Percentiles rank a stretch among this genome's conserved stretches.
Evolutionary conservation across 1,140 invertebrate species (phyloP).

Genomic region (Papilio dardanus): DNA sequence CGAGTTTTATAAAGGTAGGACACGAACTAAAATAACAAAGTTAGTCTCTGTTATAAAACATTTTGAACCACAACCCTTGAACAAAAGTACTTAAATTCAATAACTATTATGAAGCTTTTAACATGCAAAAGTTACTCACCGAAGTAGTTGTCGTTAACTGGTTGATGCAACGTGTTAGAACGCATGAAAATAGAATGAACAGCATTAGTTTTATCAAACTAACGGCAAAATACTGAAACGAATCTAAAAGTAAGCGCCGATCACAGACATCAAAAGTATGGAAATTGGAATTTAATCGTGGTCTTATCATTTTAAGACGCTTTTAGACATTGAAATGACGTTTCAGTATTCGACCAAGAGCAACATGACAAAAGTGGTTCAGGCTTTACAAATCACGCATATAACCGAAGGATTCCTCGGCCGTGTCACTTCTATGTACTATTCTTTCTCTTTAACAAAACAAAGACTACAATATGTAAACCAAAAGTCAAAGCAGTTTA

Average conservation of each 20-base stretch:
- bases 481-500: too few relatives aligned
- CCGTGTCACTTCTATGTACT: too few relatives aligned
- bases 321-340: too few relatives aligned
- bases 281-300: too few relatives aligned
- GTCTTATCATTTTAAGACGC: too few relatives aligned
- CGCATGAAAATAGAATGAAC: constrained; percentile 74
- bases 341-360: too few relatives aligned
- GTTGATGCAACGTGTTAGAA: constrained; percentile 74
- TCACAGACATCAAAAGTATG: too few relatives aligned
- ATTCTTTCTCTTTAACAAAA: too few relatives aligned
- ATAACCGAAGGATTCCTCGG: too few relatives aligned
- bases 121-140: constrained; percentile 88
- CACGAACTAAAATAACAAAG: background rate
- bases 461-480: too few relatives aligned
- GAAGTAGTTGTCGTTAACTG: constrained; percentile 98
- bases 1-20: background rate
- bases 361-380: too few relatives aligned
- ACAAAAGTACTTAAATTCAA: constrained; percentile 21
- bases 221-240: constrained; percentile 35
- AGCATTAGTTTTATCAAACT: constrained; percentile 53
- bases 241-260: too few relatives aligned
- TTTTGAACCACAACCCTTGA: background rate
- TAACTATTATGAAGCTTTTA: constrained; percentile 36
- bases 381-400: constrained; percentile 27
- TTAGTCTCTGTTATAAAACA: background rate